phyloP scores from a whole-genome alignment of 2,113 vertebrate species.

The Micronisus gabar region DNA sequence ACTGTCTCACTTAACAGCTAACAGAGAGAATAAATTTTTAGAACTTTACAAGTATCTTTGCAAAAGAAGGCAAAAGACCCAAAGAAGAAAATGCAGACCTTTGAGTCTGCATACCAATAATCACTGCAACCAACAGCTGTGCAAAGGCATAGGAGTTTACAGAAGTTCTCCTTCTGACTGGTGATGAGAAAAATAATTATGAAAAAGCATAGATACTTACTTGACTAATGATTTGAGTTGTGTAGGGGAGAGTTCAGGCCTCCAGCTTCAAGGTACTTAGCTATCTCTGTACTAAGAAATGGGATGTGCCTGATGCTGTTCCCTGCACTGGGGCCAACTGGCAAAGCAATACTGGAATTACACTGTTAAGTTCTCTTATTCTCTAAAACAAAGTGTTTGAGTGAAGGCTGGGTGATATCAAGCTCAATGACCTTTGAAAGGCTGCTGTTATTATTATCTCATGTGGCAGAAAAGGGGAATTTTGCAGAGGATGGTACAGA shows the following conservation, averaged over 20 bases:
- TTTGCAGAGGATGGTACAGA: neutral
- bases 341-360: neutral
- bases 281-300: neutral
- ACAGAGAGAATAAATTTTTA: neutral
- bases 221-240: neutral
- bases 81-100: neutral
- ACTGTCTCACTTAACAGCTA: neutral
- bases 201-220: neutral
- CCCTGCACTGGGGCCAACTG: neutral
- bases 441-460: too few species aligned
- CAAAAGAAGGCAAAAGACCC: neutral
- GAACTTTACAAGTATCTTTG: neutral
- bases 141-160: neutral
- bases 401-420: neutral
- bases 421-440: neutral
- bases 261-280: neutral
- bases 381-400: neutral
- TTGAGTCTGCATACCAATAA: neutral
- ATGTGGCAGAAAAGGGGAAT: neutral
- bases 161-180: neutral
- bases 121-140: neutral
- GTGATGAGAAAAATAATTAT: neutral
- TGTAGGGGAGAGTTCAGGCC: neutral
- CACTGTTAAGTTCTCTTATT: neutral
- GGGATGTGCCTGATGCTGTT: neutral